Conservation (phyloP, 2,888 invertebrate genomes). For the Drosophila mettleri region DNA sequence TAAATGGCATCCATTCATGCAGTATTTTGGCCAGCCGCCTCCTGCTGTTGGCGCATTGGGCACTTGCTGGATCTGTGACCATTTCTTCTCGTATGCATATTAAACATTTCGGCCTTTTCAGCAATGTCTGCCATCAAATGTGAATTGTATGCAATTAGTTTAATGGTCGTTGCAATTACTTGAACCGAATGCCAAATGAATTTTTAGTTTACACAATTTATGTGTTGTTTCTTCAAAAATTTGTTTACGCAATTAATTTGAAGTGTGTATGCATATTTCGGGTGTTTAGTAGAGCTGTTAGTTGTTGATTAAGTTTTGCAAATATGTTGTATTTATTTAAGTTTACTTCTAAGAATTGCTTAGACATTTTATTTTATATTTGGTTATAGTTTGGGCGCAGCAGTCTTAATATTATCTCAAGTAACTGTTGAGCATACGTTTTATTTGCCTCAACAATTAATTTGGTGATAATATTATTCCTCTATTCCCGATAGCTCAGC, state of each 20-base stretch:
- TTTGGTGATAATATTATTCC: too few species aligned
- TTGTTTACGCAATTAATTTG: background rate
- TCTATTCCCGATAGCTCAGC: too few species aligned
- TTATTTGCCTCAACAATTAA: too few species aligned
- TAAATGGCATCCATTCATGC: constrained; percentile 40
- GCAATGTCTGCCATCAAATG: constrained; percentile 52
- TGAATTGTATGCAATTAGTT: constrained; percentile 68
- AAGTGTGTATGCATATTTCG: background rate
- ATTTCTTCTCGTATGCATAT: constrained; percentile 69
- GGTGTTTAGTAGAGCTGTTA: background rate
- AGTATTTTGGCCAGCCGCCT: constrained; percentile 15
- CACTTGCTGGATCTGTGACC: constrained; percentile 39
- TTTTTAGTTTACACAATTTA: constrained; percentile 10
- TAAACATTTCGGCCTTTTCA: constrained; percentile 51
- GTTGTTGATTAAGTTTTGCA: background rate
- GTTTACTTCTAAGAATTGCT: too few species aligned
- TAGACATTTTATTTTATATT: background rate
- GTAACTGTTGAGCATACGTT: too few species aligned
- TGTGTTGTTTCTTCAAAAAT: background rate
- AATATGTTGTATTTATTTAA: background rate
- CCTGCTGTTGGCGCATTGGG: constrained; percentile 19
- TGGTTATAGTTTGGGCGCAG: background rate
- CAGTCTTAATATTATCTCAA: too few species aligned
- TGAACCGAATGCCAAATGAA: constrained; percentile 23
- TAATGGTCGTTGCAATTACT: constrained; percentile 50